Base-by-base conservation (phyloP, 2,888 invertebrate genomes). In the Drosophila limbata region DNA sequence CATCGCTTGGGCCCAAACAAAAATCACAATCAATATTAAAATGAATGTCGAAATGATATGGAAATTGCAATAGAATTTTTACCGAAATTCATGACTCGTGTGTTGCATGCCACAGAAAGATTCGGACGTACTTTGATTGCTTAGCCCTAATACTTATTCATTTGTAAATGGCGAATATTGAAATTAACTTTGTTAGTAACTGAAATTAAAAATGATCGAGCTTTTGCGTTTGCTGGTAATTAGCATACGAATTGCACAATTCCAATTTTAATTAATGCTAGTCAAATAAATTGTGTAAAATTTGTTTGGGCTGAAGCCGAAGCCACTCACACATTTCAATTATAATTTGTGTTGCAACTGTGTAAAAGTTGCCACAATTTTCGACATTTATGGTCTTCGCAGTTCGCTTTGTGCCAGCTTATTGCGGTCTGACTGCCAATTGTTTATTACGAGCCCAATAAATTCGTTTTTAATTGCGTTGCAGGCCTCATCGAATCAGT, bases 211-310 rank as follows among this genome's bases (percentile, higher is more conserved):
- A 51, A 37, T 53, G 33, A 35, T 25, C 35, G 21, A 13, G 21
- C 19, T 21, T 57, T 10, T 19, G 66, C 13, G 31, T 11, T 11
- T 40, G 19, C 39, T 40, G 47, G 67, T 69, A 69, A 74, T 81
- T 84, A 67, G 60, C 67, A 72, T 70, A 66, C 55, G 66, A 73
- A 73, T 55, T 48, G 48, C 25, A 51, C 65, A 64, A 74, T 84
- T 86, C 66, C 45, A 71, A 87, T 87, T 88, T 73, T 72, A 74
- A 81, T 84, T 83, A 81, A 66, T 45, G 33, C 63, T 50, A 60
- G 56, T 35, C 60, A 75, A 77, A 88, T 71, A 64, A 83, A 71
- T 77, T 69, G 11, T 17, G 17, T 33, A 55, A 84, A 71, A 57
- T 33, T 52, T 45, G 48, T 45, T 60, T n/a, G 48, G 69, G 40